Base-by-base conservation (phyloP, 2,797 vertebrate species). In the Aphelocoma californica region DNA sequence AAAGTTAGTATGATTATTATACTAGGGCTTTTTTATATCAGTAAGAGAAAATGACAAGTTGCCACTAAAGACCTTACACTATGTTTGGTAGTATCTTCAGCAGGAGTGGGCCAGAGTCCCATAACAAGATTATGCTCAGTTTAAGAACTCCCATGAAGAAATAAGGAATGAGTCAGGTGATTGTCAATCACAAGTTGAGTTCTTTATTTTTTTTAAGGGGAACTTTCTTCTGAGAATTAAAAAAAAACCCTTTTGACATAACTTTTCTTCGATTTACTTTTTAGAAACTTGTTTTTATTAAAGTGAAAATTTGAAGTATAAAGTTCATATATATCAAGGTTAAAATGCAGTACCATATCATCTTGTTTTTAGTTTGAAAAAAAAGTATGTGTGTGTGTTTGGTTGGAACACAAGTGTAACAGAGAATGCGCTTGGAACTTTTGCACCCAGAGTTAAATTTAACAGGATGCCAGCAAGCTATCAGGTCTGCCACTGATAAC, bases 11-110 rank as follows among this genome's bases (percentile, higher is more conserved):
- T 0, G 3, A 14, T 45, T 66, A 6, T 44, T 42, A 32, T 36
- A 15, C 12, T 60, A 0, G 0, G 0, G 3, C 3, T 21, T 78
- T 84, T 73, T 31, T 36, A 2, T 62, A 24, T 57, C 25, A 7
- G 1, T 47, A 34, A 77, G 36, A 53, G 36, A 42, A 89, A 71
- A 74, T 42, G 13, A 20, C 21, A 69, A 25, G 8, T 66, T 40
- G 15, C 7, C 9, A 9, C 14, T 29, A 24, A 51, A 66, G 56
- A 82, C 44, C 23, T 85, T 57, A 15, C 5, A 21, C 7, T 8
- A 3, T 45, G 20, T 60, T 82, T 66, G 0, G 1, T 17, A 42
- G 21, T 62, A 34, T 9, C n/a, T 94, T 69, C 29, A 48, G n/a
- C 7, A n/a, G 60, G 18, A 47, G 36, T 18, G 40, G 48, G 18